Evolutionary conservation across 2,888 invertebrate genomes (phyloP).

Genomic region (Protodeltote pygarga): DNA sequence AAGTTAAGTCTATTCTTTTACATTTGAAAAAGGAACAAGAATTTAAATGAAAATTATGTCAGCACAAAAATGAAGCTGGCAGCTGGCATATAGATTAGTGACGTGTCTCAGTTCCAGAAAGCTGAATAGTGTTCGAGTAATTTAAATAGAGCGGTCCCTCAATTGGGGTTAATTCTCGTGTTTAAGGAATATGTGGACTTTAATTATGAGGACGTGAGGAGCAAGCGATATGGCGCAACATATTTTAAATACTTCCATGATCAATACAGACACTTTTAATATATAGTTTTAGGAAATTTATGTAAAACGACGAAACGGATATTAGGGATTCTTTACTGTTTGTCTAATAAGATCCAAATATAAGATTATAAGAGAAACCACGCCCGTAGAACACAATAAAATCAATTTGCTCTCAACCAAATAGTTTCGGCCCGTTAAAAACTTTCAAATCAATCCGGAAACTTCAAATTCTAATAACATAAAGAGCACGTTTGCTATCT

Average conservation of each 20-base stretch:
- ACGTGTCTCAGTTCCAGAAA: slow-evolving; percentile 85
- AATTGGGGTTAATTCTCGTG: slow-evolving; percentile 86
- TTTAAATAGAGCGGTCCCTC: slow-evolving; percentile 86
- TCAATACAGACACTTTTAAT: slow-evolving; percentile 34
- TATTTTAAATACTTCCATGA: slow-evolving; percentile 51
- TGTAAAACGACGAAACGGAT: too few relatives aligned
- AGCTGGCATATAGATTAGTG: slow-evolving; percentile 76
- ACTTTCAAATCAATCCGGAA: slow-evolving; percentile 81
- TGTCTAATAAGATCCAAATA: slow-evolving; percentile 21
- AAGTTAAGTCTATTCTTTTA: neutral
- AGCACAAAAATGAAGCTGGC: slow-evolving; percentile 44
- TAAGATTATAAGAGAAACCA: slow-evolving; percentile 45
- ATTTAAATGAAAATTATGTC: slow-evolving; percentile 19
- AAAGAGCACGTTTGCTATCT: slow-evolving; percentile 83
- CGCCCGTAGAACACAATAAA: slow-evolving; percentile 48
- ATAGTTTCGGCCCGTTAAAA: slow-evolving; percentile 54
- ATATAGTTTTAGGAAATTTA: too few relatives aligned
- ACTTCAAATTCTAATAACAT: slow-evolving; percentile 80
- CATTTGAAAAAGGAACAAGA: slow-evolving; percentile 3
- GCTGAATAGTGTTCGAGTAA: slow-evolving; percentile 83
- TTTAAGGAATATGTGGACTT: slow-evolving; percentile 85
- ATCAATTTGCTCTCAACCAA: slow-evolving; percentile 55
- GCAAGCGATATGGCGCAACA: slow-evolving; percentile 57
- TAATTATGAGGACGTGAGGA: slow-evolving; percentile 75
- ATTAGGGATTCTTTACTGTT: too few relatives aligned